Conservation (phyloP, 2,113 vertebrate species). For the Hiodon alosoides region DNA sequence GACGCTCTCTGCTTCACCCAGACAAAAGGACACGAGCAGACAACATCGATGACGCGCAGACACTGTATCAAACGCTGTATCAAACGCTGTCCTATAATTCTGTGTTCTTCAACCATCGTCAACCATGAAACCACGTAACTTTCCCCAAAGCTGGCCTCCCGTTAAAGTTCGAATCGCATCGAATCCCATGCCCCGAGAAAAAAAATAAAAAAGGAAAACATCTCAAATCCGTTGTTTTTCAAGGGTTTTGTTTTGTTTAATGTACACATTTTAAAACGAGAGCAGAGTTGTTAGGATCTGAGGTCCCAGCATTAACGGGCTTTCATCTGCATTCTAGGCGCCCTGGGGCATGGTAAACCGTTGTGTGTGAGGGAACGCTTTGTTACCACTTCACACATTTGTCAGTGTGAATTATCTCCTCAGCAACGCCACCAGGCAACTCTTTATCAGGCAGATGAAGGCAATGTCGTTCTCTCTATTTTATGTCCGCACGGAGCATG, state of each 20-base stretch:
- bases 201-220: background rate
- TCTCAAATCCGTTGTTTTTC: background rate
- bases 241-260: background rate
- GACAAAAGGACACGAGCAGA: background rate
- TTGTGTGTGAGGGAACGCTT: background rate
- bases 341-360: background rate
- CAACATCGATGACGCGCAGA: background rate
- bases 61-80: background rate
- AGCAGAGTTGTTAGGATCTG: background rate
- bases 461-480: background rate
- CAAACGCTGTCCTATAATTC: no score
- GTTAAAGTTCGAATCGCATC: no score
- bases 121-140: no score
- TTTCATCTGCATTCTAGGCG: background rate
- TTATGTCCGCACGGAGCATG: constrained; percentile 30
- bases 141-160: no score
- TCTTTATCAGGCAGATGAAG: background rate
- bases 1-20: constrained; percentile 10
- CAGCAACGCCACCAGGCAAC: background rate
- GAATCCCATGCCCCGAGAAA: background rate
- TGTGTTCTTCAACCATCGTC: no score
- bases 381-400: no score
- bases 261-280: background rate
- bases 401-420: background rate
- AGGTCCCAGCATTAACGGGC: background rate